Evolutionary conservation across 2,888 invertebrate species (phyloP).

Genomic region (Caenorhabditis sp.): DNA sequence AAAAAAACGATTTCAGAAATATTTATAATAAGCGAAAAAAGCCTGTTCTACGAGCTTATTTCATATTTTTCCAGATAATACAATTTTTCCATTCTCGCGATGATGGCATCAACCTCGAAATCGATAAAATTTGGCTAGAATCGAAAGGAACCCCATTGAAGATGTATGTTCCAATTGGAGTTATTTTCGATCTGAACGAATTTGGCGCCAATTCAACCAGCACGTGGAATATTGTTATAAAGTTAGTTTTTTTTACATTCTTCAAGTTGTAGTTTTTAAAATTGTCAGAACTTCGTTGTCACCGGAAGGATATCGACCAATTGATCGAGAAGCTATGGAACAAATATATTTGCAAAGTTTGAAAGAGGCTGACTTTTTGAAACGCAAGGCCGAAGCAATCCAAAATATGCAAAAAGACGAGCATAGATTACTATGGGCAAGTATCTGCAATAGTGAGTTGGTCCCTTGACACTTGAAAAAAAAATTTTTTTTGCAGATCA

Average conservation of each 20-base stretch:
- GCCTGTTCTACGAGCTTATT: background rate
- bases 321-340: slow-evolving; percentile 84
- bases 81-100: slow-evolving; percentile 32
- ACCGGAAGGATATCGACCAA: slow-evolving; percentile 57
- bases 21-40: too few relatives aligned
- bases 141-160: slow-evolving; percentile 56
- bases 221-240: slow-evolving; percentile 94
- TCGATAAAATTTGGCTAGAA: slow-evolving; percentile 61
- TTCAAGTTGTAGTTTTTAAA: slow-evolving; percentile 6
- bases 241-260: slow-evolving; percentile 72
- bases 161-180: slow-evolving; percentile 79
- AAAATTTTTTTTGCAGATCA: slow-evolving; percentile 79
- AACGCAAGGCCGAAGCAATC: slow-evolving; percentile 81
- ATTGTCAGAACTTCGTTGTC: slow-evolving; percentile 82
- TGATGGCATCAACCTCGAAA: slow-evolving; percentile 41
- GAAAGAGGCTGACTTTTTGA: slow-evolving; percentile 97
- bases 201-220: slow-evolving; percentile 73
- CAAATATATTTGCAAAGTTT: slow-evolving; percentile 91
- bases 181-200: slow-evolving; percentile 85
- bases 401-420: slow-evolving; percentile 82
- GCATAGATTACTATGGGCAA: slow-evolving; percentile 93
- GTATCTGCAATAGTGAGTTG: slow-evolving; percentile 85
- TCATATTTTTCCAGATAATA: slow-evolving; percentile 22
- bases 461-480: too few relatives aligned
- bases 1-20: too few relatives aligned